Evolutionary conservation across 2,888 invertebrate species (phyloP).

Genomic region (Criorhina ranunculi): DNA sequence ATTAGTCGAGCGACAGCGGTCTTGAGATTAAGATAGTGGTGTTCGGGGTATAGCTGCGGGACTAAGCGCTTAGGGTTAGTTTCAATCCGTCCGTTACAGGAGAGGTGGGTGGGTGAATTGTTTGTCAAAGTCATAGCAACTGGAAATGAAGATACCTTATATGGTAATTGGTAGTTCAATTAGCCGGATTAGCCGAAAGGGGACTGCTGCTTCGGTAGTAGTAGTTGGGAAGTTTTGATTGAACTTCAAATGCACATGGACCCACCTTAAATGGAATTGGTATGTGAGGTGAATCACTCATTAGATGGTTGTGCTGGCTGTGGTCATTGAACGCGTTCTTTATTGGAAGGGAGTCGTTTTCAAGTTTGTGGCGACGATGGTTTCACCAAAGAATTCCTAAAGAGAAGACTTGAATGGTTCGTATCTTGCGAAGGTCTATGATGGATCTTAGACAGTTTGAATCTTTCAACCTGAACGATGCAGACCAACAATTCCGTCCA

Average conservation of each 20-base stretch:
- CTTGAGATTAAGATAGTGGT: conserved; percentile 18
- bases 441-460: too few species aligned
- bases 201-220: background rate
- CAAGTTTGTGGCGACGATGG: too few species aligned
- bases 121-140: conserved; percentile 51
- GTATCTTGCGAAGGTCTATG: too few species aligned
- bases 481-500: too few species aligned
- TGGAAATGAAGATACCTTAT: conserved; percentile 60
- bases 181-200: conserved; percentile 46
- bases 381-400: too few species aligned
- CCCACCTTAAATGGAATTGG: background rate
- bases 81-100: background rate
- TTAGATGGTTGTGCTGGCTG: too few species aligned
- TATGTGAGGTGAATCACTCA: background rate
- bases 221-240: conserved; percentile 22
- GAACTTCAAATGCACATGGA: conserved; percentile 2
- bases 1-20: conserved; percentile 26
- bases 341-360: too few species aligned
- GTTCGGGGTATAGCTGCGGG: background rate
- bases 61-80: too few species aligned
- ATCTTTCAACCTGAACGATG: too few species aligned
- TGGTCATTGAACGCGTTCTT: too few species aligned
- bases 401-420: too few species aligned
- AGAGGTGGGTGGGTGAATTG: conserved; percentile 55
- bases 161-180: conserved; percentile 65